Evolutionary conservation across 2,113 vertebrate genomes (phyloP).

Genomic region (Ceuthmochares aereus): DNA sequence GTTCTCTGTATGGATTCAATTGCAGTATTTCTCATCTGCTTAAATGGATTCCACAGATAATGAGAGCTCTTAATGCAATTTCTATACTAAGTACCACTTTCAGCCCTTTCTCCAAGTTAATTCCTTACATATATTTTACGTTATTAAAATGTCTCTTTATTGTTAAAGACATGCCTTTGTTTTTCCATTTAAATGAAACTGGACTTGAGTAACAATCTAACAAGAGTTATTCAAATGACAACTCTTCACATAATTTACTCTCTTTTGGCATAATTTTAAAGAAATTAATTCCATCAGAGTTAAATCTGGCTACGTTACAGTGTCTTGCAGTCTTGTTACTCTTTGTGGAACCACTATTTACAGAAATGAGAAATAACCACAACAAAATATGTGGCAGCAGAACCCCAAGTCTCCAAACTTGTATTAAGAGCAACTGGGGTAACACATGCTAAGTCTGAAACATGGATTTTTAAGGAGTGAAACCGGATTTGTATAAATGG

Average conservation of each 20-base stretch:
- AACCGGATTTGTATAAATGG: neutral
- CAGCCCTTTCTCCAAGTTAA: constrained; percentile 33
- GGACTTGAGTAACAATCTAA: neutral
- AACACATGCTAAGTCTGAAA: neutral
- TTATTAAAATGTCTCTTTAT: neutral
- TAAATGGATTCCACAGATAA: neutral
- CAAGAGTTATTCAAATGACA: neutral
- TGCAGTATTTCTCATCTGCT: neutral
- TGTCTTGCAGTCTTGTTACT: neutral
- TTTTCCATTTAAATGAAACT: neutral
- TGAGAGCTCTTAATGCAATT: neutral
- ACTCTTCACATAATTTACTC: neutral
- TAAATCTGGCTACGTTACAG: neutral
- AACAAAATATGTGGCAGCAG: neutral
- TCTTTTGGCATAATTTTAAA: neutral
- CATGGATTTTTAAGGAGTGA: neutral
- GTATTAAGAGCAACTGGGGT: neutral
- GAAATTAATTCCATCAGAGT: neutral
- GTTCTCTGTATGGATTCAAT: neutral
- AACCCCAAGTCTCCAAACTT: neutral
- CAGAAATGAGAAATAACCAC: constrained; percentile 14
- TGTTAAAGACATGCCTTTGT: neutral
- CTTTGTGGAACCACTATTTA: neutral
- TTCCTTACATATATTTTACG: neutral
- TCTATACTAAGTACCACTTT: neutral